phyloP scores from a whole-genome alignment of 1,140 invertebrate species.

The Drosophila kanapiae region DNA sequence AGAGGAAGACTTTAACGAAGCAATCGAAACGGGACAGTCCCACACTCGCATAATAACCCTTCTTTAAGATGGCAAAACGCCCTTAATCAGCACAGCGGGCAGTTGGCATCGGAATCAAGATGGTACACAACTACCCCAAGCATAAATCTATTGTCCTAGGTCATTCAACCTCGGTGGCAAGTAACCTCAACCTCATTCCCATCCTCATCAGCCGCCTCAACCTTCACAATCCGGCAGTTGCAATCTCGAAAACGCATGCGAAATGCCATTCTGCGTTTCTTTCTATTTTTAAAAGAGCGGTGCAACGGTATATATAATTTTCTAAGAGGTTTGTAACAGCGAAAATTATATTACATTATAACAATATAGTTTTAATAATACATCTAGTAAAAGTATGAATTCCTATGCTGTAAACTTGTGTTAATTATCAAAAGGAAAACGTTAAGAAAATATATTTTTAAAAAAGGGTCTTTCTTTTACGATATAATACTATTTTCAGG shows the following conservation, averaged over 20 bases:
- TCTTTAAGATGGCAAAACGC: constrained; percentile 74
- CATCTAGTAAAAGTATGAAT: too few relatives aligned
- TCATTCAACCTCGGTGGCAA: constrained; percentile 69
- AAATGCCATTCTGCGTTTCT: constrained; percentile 69
- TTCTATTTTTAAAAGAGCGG: constrained; percentile 17
- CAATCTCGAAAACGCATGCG: constrained; percentile 67
- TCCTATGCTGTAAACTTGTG: too few relatives aligned
- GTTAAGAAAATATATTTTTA: too few relatives aligned
- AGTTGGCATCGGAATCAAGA: constrained; percentile 46
- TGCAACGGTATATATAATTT: constrained; percentile 1
- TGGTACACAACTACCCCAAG: constrained; percentile 76
- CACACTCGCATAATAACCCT: constrained; percentile 62
- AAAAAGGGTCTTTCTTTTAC: too few relatives aligned
- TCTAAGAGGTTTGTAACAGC: neutral
- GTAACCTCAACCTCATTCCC: constrained; percentile 59
- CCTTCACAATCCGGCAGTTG: constrained; percentile 40
- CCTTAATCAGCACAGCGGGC: constrained; percentile 81
- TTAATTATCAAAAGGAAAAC: too few relatives aligned
- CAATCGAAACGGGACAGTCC: constrained; percentile 63
- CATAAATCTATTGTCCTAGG: constrained; percentile 82
- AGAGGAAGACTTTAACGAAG: constrained; percentile 53
- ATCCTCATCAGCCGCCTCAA: constrained; percentile 20
- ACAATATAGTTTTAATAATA: too few relatives aligned
- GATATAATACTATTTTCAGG: neutral
- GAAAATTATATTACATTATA: too few relatives aligned